Percentiles rank a stretch among this genome's conserved stretches.
These are phyloP conservation scores for Muscina levida DNA, from an alignment of 2,888 invertebrate species.

Conservation along the genomic window DNA sequence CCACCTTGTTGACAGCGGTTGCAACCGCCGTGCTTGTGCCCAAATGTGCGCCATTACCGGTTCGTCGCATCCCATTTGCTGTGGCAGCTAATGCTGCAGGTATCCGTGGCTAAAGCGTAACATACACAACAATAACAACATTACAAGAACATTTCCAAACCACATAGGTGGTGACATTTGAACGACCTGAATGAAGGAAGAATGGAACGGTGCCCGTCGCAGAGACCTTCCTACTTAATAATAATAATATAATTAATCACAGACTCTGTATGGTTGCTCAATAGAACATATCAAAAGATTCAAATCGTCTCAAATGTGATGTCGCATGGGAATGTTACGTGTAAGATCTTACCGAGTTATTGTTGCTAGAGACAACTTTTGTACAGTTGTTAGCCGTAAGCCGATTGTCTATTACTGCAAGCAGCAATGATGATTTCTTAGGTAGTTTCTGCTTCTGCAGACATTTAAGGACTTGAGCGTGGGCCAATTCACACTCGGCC, in stretches of 20 bases:
- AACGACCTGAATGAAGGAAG: background rate
- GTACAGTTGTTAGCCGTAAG: slow-evolving; percentile 66
- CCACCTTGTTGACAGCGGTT: slow-evolving; percentile 69
- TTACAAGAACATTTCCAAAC: slow-evolving; percentile 14
- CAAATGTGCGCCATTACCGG: slow-evolving; percentile 65
- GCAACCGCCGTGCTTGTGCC: slow-evolving; percentile 68
- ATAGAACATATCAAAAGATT: no score
- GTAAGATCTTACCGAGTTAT: slow-evolving; percentile 59
- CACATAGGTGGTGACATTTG: slow-evolving; percentile 19
- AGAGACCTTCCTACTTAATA: no score
- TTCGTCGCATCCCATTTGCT: slow-evolving; percentile 74
- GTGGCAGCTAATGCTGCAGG: slow-evolving; percentile 58
- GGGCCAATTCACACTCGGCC: slow-evolving; percentile 78
- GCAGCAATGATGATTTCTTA: slow-evolving; percentile 46
- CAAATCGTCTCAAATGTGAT: background rate
- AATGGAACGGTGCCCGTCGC: slow-evolving; percentile 45
- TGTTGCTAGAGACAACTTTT: slow-evolving; percentile 63
- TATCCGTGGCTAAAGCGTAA: slow-evolving; percentile 58
- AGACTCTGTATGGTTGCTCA: no score
- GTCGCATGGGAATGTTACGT: background rate
- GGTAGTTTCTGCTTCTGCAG: slow-evolving; percentile 32
- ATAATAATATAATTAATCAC: no score
- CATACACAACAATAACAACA: slow-evolving; percentile 17
- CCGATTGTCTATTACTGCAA: slow-evolving; percentile 46
- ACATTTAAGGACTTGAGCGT: slow-evolving; percentile 73